Percentiles rank a stretch among this genome's conserved stretches.
Evolutionary conservation across 2,797 vertebrate species (phyloP).

Genomic region (Phyllotis vaccarum): DNA sequence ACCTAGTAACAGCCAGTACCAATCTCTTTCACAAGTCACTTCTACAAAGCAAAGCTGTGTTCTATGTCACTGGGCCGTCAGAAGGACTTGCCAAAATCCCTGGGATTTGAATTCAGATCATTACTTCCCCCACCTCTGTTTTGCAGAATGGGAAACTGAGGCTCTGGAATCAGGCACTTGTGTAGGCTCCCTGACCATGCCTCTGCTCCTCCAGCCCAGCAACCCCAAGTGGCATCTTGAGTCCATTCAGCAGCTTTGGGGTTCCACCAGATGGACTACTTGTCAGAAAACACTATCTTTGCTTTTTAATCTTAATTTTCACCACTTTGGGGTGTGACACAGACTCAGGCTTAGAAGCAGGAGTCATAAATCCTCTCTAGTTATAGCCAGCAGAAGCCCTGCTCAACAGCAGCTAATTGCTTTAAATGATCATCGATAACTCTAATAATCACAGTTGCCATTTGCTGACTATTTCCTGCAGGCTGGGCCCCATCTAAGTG

Average conservation of each 20-base stretch:
- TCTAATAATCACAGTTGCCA: not conserved
- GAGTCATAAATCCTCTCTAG: slow-evolving; percentile 50
- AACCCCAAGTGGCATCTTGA: accelerated
- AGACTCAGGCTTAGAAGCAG: not conserved
- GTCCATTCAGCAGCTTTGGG: not conserved
- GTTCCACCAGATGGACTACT: not conserved
- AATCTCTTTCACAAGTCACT: not conserved
- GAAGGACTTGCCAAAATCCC: not conserved
- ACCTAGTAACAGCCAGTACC: not conserved
- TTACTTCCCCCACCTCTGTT: not conserved
- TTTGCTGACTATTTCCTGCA: not conserved
- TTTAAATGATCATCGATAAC: slow-evolving; percentile 26
- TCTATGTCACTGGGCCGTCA: accelerated
- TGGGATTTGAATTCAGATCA: not conserved
- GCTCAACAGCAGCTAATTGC: not conserved
- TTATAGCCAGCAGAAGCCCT: slow-evolving; percentile 3
- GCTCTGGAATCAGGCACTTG: not conserved
- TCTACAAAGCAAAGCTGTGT: not conserved
- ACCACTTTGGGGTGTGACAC: not conserved
- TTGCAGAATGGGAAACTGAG: not conserved
- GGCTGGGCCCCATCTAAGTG: not conserved
- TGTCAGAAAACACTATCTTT: not conserved
- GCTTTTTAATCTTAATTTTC: slow-evolving; percentile 54
- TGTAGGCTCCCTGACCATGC: not conserved
- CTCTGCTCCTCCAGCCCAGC: not conserved